Percentiles rank a stretch among this genome's conserved stretches.
Conservation (phyloP, 2,113 vertebrate species). For the Neotragus moschatus region DNA sequence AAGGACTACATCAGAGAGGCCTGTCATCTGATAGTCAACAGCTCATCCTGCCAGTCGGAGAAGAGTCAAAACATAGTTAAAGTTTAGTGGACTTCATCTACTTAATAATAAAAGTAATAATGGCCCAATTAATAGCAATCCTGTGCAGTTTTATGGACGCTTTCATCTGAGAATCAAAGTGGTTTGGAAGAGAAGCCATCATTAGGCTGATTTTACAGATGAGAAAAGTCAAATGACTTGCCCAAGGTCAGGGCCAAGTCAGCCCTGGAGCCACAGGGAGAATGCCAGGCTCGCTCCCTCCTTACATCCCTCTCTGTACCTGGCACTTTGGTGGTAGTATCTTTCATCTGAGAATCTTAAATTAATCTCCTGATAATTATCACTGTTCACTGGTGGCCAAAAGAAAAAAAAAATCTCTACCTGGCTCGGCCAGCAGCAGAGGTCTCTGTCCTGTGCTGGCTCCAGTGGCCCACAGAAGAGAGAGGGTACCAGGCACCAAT, state of each 20-base stretch:
- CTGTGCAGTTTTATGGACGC: conserved; percentile 55
- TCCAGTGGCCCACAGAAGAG: not conserved
- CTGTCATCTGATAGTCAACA: not conserved
- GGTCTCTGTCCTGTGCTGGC: not conserved
- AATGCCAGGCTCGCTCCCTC: not conserved
- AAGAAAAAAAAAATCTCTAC: not conserved
- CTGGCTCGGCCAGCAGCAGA: not conserved
- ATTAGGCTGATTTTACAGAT: conserved; percentile 66
- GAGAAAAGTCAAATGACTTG: conserved; percentile 50
- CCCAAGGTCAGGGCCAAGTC: conserved; percentile 60
- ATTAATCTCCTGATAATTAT: conserved; percentile 70
- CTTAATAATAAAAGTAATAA: conserved; percentile 75
- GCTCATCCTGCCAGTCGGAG: conserved; percentile 29
- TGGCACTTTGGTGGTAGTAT: not conserved
- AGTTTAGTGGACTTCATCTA: conserved; percentile 68
- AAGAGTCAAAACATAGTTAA: conserved; percentile 66
- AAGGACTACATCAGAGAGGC: not conserved
- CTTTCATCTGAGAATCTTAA: conserved; percentile 63
- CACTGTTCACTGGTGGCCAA: conserved; percentile 60
- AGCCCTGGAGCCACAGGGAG: not conserved
- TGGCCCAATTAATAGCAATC: conserved; percentile 75
- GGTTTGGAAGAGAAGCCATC: conserved; percentile 51
- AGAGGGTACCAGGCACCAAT: accelerated
- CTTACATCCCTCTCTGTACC: not conserved
- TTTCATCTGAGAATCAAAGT: conserved; percentile 74